Evolutionary conservation across 2,888 invertebrate genomes (phyloP), one percentile per base, ranked within the genome.

Genomic region (Synanthedon andrenaeformis): DNA sequence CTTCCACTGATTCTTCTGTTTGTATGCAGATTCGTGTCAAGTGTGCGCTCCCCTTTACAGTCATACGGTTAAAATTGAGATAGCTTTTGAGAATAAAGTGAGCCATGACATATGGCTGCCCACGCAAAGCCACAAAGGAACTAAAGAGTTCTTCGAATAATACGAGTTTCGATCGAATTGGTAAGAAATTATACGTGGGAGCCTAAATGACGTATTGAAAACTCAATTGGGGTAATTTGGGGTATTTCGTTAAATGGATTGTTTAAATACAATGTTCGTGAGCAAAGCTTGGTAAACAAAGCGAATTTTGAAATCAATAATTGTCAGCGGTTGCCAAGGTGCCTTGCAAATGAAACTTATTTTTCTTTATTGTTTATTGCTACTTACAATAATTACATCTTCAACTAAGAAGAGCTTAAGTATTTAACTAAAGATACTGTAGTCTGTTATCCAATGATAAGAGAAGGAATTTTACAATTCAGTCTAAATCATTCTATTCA

Each of bases 191-290:
- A 45, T 63, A 45, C 14, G 45, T 45, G 45, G n/a, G 45, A 14
- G 45, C 45, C n/a, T 61, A 64, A 65, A 63, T 54, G 60, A 57
- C 58, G 61, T 59, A 64, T 69, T 69, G 64, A 65, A 65, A 64
- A 61, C 56, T 59, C 59, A 60, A 62, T 59, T 55, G 58, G 55
- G 49, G 49, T 45, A 45, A 45, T 45, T 45, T 45, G 45, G 45
- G 66, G 67, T 69, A 73, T 76, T 74, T 68, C 45, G 45, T 45
- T 45, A 45, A 45, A 45, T 45, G 45, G 13, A 10, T 45, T 45
- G 45, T 45, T 45, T 45, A 45, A 45, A 45, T 45, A 14, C 14
- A 12, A 45, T 45, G 45, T 45, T 45, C 14, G 13, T 13, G 45
- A 45, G 45, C 45, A 14, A 14, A 13, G 35, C 3, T 13, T 4